phyloP scores from a whole-genome alignment of 2,797 vertebrate species.

The Eptatretus atami region DNA sequence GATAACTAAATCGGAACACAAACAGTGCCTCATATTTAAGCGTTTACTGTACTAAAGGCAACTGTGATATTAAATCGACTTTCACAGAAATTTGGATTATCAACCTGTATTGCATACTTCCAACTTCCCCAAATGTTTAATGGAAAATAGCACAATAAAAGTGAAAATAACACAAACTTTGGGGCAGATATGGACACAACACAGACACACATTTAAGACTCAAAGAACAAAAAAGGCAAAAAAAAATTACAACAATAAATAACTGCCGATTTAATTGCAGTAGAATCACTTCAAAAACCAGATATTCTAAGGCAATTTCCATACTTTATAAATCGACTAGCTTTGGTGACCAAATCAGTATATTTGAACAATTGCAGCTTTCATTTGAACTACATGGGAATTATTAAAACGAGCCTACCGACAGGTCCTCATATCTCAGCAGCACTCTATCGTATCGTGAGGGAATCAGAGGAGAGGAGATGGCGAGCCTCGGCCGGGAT shows the following conservation, averaged over 20 bases:
- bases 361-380: not conserved
- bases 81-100: too few species aligned
- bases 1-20: too few species aligned
- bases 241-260: not conserved
- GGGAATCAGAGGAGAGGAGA: not conserved
- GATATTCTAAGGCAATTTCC: not conserved
- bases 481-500: not conserved
- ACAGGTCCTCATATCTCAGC: not conserved
- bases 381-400: too few species aligned
- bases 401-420: not conserved
- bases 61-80: too few species aligned
- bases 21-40: too few species aligned
- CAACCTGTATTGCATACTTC: too few species aligned
- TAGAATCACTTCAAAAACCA: not conserved
- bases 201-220: constrained; percentile 11
- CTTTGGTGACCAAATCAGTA: constrained; percentile 1
- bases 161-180: too few species aligned
- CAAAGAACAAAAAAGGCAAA: too few species aligned
- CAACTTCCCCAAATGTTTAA: too few species aligned
- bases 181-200: too few species aligned
- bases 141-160: too few species aligned
- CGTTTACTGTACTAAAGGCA: too few species aligned
- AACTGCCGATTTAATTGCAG: not conserved
- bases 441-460: not conserved
- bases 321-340: not conserved